Evolutionary conservation across 2,888 invertebrate species (phyloP).

Genomic region (Dicroscelio sp.): DNA sequence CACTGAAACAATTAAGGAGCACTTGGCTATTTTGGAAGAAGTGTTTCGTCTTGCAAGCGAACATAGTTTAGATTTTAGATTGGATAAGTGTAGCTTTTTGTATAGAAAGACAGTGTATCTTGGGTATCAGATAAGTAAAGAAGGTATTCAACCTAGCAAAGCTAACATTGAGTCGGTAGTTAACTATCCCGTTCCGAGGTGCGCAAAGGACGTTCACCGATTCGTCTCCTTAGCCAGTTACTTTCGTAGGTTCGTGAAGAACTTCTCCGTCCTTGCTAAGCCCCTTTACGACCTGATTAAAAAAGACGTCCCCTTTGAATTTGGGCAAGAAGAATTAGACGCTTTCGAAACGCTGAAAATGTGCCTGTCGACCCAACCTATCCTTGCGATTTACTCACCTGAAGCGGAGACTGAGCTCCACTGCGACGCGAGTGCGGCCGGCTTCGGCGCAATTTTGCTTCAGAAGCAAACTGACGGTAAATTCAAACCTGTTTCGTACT

Average conservation of each 20-base stretch:
- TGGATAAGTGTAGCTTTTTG: conserved; percentile 5
- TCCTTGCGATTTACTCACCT: conserved; percentile 84
- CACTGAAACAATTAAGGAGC: conserved; percentile 34
- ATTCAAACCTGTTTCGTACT: conserved; percentile 81
- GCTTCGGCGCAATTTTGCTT: conserved; percentile 77
- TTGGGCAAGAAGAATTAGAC: conserved; percentile 77
- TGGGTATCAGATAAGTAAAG: conserved; percentile 22
- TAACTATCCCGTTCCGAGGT: conserved; percentile 25
- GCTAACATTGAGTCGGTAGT: conserved; percentile 23
- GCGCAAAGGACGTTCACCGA: conserved; percentile 4
- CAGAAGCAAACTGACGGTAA: conserved; percentile 72
- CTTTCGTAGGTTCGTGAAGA: conserved; percentile 6
- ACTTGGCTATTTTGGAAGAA: conserved; percentile 41
- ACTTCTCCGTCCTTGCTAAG: conserved; percentile 5
- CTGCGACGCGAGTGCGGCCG: conserved; percentile 81
- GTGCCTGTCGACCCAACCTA: conserved; percentile 79
- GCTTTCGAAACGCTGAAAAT: conserved; percentile 83
- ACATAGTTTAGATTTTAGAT: neutral
- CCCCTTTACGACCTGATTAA: conserved; percentile 17
- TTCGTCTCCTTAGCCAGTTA: conserved; percentile 29
- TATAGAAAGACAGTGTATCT: neutral
- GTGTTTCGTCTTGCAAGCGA: conserved; percentile 52
- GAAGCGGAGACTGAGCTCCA: conserved; percentile 78
- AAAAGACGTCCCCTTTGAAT: conserved; percentile 77
- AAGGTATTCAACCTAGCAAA: conserved; percentile 19